Conservation (phyloP, 1,140 invertebrate genomes). For the Heliconius eleuchia region DNA sequence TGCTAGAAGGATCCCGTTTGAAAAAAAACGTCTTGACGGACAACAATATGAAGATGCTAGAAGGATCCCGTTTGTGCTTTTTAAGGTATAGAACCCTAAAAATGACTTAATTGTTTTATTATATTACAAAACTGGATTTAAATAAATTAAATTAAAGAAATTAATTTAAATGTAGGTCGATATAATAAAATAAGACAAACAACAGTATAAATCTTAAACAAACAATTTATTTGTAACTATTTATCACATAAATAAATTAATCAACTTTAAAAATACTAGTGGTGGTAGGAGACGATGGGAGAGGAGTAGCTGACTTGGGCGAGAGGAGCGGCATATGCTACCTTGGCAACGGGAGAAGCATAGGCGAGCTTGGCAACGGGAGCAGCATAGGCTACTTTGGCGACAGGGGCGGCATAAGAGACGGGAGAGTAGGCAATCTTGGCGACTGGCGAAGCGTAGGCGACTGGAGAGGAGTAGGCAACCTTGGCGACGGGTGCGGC, state of each 20-base stretch:
- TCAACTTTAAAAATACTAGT: constrained; percentile 43
- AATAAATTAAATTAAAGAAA: too few relatives aligned
- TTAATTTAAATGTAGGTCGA: too few relatives aligned
- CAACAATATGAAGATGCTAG: too few relatives aligned
- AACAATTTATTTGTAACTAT: constrained; percentile 37
- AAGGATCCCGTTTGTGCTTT: too few relatives aligned
- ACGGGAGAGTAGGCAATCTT: constrained; percentile 52
- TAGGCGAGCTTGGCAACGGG: constrained; percentile 55
- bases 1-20: too few relatives aligned
- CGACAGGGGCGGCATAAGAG: constrained; percentile 45
- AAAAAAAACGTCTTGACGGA: too few relatives aligned
- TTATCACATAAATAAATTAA: constrained; percentile 32
- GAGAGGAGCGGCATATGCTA: constrained; percentile 49
- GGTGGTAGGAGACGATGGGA: constrained; percentile 60
- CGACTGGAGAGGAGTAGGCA: constrained; percentile 41
- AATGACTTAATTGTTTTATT: too few relatives aligned
- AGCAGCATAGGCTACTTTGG: constrained; percentile 49
- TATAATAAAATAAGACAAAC: constrained; percentile 14
- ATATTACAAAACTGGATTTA: too few relatives aligned
- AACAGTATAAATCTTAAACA: constrained; percentile 32
- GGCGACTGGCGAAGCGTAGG: constrained; percentile 34
- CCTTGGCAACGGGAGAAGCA: constrained; percentile 43
- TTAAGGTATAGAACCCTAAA: too few relatives aligned
- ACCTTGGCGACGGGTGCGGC: constrained; percentile 45
- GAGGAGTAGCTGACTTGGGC: constrained; percentile 60